Base-by-base conservation (phyloP, 2,113 vertebrate genomes). In the Myrmecophaga tridactyla region DNA sequence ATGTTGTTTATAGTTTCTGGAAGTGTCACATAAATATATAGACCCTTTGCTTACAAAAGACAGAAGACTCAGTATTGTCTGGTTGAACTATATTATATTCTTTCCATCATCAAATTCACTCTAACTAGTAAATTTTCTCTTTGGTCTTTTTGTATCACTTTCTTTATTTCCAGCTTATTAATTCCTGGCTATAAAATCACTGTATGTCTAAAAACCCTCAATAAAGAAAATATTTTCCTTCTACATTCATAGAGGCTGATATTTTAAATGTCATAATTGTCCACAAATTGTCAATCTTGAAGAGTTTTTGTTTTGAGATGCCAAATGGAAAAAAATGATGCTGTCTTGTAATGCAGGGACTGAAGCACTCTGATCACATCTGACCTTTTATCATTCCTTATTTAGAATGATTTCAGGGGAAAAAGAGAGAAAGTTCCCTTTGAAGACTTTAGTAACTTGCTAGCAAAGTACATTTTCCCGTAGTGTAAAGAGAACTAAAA, bases 201-300 rank as follows among this genome's bases (percentile, higher is more conserved):
- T 27, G 1, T 27, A 3, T 46, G 1, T 63, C 89, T 76, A 60
- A 89, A 95, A 92, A 60, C 6, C 2, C 14, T 96, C 65, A 80
- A 2, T 70, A 70, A 84, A 43, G 43, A 90, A 89, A 94, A 76
- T 34, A 83, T 51, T 77, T 41, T 15, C 18, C 34, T 84, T 12
- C 62, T 67, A 43, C 27, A 67, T 21, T 86, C 17, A 70, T 46
- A 41, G 0, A 62, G 18, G 3, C 23, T 93, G 43, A 31, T 88
- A 86, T 91, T 86, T 94, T 83, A 95, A 89, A 95, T 95, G 23
- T n/a, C 70, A 60, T 70, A 46, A 93, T 63, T 94, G 86, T 20
- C 91, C 43, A 94, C 43, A 97, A 96, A 94, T 75, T 94, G 89
- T 97, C 96, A 98, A 43, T 86, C 92, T 97, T 97, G 89, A 95